Percentiles rank a stretch among this genome's conserved stretches.
Evolutionary conservation across 1,140 invertebrate genomes (phyloP).

Genomic region (Drosophila repleta): DNA sequence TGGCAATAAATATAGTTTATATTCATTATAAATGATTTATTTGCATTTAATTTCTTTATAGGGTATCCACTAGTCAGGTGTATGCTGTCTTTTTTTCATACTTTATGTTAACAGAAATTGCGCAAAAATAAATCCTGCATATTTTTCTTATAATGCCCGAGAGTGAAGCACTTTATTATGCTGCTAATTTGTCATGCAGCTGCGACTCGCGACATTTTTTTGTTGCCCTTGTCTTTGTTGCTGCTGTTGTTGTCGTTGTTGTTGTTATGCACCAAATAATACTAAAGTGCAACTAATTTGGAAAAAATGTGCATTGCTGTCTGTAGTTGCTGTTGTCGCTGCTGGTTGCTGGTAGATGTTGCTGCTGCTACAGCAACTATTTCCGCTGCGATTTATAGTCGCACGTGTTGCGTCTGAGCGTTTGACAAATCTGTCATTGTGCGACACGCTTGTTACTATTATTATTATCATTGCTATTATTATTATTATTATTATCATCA

Average conservation of each 20-base stretch:
- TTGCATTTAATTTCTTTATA: not conserved
- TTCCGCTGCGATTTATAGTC: slow-evolving; percentile 41
- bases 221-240: not conserved
- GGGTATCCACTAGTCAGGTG: not conserved
- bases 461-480: slow-evolving; percentile 38
- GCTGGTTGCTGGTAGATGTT: slow-evolving; percentile 25
- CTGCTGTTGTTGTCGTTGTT: slow-evolving; percentile 13
- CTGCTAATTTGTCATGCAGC: slow-evolving; percentile 66
- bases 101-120: slow-evolving; percentile 22
- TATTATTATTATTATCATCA: slow-evolving; percentile 26
- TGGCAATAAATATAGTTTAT: too few species aligned
- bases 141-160: slow-evolving; percentile 30
- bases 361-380: slow-evolving; percentile 24
- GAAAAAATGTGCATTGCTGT: slow-evolving; percentile 61
- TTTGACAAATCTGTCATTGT: slow-evolving; percentile 71
- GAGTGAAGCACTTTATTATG: slow-evolving; percentile 60
- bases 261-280: slow-evolving; percentile 65
- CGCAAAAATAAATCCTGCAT: slow-evolving; percentile 34
- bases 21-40: not conserved
- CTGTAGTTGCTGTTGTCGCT: slow-evolving; percentile 28
- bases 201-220: slow-evolving; percentile 44
- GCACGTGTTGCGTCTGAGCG: slow-evolving; percentile 57
- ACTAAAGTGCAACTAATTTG: slow-evolving; percentile 73
- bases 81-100: not conserved
- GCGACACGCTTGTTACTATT: slow-evolving; percentile 49